Percentiles rank a stretch among this genome's conserved stretches.
phyloP scores from a whole-genome alignment of 2,797 vertebrate species.

The Glossophaga mutica region DNA sequence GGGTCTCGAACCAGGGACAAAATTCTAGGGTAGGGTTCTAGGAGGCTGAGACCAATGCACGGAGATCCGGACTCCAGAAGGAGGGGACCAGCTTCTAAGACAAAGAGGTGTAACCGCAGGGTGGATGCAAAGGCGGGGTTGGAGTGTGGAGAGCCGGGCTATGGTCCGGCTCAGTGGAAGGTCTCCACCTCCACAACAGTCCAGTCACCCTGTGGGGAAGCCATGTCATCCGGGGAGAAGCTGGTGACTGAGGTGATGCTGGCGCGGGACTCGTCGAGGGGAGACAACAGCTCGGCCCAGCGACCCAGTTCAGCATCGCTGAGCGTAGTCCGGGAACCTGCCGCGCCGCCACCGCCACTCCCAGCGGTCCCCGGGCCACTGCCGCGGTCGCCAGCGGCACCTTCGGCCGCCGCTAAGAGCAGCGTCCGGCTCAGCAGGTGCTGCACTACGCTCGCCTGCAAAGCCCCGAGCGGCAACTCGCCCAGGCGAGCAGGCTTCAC shows the following conservation, averaged over 20 bases:
- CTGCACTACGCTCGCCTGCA: conserved; percentile 89
- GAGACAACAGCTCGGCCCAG: conserved; percentile 89
- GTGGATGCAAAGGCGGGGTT: neutral
- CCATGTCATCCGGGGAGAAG: conserved; percentile 88
- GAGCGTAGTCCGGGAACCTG: conserved; percentile 75
- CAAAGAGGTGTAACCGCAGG: neutral
- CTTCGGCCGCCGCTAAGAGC: conserved; percentile 83
- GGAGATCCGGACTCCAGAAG: neutral
- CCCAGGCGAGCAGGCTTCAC: conserved; percentile 53
- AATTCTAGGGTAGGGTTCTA: neutral
- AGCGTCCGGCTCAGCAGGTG: conserved; percentile 91
- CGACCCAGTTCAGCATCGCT: conserved; percentile 88
- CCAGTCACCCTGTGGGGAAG: conserved; percentile 89
- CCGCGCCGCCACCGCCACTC: conserved; percentile 59
- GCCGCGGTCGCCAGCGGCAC: conserved; percentile 80
- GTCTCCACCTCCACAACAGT: conserved; percentile 94
- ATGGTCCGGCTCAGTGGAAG: conserved; percentile 83
- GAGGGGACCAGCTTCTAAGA: neutral
- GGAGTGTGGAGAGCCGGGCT: rapidly evolving
- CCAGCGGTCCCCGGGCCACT: conserved; percentile 36
- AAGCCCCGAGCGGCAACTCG: conserved; percentile 75
- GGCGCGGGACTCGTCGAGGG: conserved; percentile 85
- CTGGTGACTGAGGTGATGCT: conserved; percentile 92
- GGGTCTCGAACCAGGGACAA: neutral
- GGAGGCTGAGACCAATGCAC: neutral